These are phyloP conservation scores for Xestobium rufovillosum DNA, from an alignment of 2,888 invertebrate species.

Conservation along the genomic window DNA sequence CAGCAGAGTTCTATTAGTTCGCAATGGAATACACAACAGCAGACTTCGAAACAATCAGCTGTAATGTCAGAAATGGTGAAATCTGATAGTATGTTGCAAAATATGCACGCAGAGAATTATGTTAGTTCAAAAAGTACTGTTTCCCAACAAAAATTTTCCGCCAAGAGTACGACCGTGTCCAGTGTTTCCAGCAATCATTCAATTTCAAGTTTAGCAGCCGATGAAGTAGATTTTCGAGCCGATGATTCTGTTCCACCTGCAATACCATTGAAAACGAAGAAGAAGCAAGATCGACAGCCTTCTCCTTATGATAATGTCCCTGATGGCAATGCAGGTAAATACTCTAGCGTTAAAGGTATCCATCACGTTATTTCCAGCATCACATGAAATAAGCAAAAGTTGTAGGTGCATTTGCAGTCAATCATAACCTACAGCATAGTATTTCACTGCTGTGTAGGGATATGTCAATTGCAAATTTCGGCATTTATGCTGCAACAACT, in stretches of 20 bases:
- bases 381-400: conserved; percentile 1
- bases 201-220: conserved; percentile 19
- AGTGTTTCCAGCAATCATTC: conserved; percentile 17
- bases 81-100: conserved; percentile 32
- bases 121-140: conserved; percentile 20
- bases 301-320: conserved; percentile 67
- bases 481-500: too few relatives aligned
- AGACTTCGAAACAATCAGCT: conserved; percentile 20
- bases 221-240: conserved; percentile 24
- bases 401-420: background rate
- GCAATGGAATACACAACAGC: conserved; percentile 35
- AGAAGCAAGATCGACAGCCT: conserved; percentile 51
- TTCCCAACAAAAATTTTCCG: conserved; percentile 23
- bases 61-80: conserved; percentile 31
- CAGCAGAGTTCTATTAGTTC: conserved; percentile 51
- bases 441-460: too few relatives aligned
- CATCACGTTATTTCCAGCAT: conserved; percentile 2
- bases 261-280: conserved; percentile 54
- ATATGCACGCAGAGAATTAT: conserved; percentile 22
- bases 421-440: background rate
- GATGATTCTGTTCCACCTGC: conserved; percentile 47
- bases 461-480: too few relatives aligned
- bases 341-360: conserved; percentile 1
- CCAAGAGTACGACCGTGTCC: conserved; percentile 28
- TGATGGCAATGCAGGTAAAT: conserved; percentile 33